Base-by-base conservation (phyloP, 2,797 vertebrate species). In the Chaenodraco wilsoni region DNA sequence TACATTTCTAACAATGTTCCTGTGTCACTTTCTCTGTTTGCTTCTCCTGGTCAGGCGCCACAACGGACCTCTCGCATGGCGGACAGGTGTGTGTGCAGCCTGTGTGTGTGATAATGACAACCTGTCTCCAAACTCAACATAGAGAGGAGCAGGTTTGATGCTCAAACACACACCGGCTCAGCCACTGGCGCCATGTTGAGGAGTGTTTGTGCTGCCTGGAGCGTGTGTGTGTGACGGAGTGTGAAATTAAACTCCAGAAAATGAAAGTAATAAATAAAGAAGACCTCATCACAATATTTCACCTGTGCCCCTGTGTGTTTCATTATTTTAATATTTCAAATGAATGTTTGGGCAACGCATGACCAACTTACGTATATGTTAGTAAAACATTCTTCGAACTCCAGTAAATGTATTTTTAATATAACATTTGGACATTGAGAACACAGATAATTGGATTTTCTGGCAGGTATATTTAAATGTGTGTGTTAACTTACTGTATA, bases 111-210 rank as follows among this genome's bases (percentile, higher is more conserved):
- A 91, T 86, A 90, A 95, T 95, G 95, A 95, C 52, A 82, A 88
- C 93, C 76, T 92, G 91, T 78, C 87, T 94, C 84, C 73, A 94
- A 95, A 95, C 90, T 94, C 93, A 4, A 1, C 9, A 3, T 6
- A 21, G 93, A 94, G 91, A 78, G 80, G 93, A 92, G 86, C 88
- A 82, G 89, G 95, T 92, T 93, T 82, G 95, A 95, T 92, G 87
- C 85, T 57, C 70, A 31, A 63, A 87, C 91, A 88, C 85, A 82
- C 41, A 59, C 78, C 57, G 71, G 15, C 37, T 70, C 64, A 62
- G 33, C 74, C 15, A 4, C 37, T 33, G 71, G 56, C 1, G 3
- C 69, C 65, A 49, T 65, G 68, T 66, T 40, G 69, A 65, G 52
- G 65, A 49, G 16, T 17, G 58, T 57, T 78, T 43, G 54, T 57